Conservation (phyloP, 2,888 invertebrate genomes). For the Xanthorhoe spadicearia region DNA sequence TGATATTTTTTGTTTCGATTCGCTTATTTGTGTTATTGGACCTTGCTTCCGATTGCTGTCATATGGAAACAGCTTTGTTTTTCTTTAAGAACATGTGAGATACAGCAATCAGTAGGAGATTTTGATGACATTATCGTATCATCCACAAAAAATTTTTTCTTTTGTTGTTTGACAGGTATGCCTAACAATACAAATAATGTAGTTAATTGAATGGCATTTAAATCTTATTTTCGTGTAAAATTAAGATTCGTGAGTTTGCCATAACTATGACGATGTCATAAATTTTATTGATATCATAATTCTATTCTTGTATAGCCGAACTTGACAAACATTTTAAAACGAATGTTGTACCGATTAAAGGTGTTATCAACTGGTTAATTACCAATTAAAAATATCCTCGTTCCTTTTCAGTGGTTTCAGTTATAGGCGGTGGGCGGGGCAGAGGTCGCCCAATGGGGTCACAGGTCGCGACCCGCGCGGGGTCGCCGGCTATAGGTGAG, state of each 20-base stretch:
- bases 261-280: neutral
- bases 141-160: no score
- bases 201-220: no score
- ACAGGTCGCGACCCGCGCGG: conserved; percentile 74
- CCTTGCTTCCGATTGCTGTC: neutral
- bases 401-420: conserved; percentile 63
- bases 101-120: no score
- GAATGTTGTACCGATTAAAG: neutral
- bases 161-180: no score
- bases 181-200: no score
- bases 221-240: no score
- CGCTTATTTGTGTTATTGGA: conserved; percentile 3
- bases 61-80: no score
- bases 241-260: no score
- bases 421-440: conserved; percentile 74
- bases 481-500: conserved; percentile 46
- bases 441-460: conserved; percentile 82
- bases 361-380: neutral
- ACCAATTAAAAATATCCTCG: conserved; percentile 44
- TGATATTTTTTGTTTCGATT: neutral
- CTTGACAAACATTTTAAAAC: neutral
- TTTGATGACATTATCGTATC: no score
- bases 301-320: no score
- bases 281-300: no score
- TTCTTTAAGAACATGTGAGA: no score